Evolutionary conservation across 2,888 invertebrate genomes (phyloP), one percentile per base, ranked within the genome.

Genomic region (Alcis repandata): DNA sequence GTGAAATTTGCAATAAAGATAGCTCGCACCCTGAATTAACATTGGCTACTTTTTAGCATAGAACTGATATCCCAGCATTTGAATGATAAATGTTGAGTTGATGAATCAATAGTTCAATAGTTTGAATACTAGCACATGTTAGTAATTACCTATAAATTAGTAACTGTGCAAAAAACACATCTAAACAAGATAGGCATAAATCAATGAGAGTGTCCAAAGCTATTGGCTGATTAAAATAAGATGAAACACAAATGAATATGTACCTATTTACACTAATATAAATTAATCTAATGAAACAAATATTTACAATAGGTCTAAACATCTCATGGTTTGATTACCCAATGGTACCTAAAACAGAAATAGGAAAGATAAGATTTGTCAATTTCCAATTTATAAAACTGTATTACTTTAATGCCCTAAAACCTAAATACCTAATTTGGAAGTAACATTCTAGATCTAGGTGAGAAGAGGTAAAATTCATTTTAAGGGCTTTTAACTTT

Each of bases 231-330:
- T 43, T 1, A 11, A 20, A 20, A 20, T 11, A 43, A 17, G 3
- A 49, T 17, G 6, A 33, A 49, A 33, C 17, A 11, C 17, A 33
- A 17, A 49, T 33, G n/a, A n/a, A n/a, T 36, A 58, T 45, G n/a
- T 52, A 49, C 36, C 36, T 51, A 51, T 51, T 51, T 51, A 51
- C 51, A 51, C 15, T 33, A 49, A 13, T 46, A 46, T 46, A 49
- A 27, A 51, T 51, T 51, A 51, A 38, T 19, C 51, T 51, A 51
- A 51, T 38, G 36, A 51, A 51, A 36, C 13, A 36, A 51, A 36
- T 51, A 51, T 51, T 51, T 51, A 51, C 51, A 51, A n/a, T 20
- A 20, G 10, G 20, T 20, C 13, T 3, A 20, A 19, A 51, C 19
- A 32, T 32, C 15, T 49, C 48, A 48, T 10, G 22, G 13, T 22